These are phyloP conservation scores for Strigamia maritima DNA, from an alignment of 2,888 invertebrate genomes.

Conservation along the genomic window DNA sequence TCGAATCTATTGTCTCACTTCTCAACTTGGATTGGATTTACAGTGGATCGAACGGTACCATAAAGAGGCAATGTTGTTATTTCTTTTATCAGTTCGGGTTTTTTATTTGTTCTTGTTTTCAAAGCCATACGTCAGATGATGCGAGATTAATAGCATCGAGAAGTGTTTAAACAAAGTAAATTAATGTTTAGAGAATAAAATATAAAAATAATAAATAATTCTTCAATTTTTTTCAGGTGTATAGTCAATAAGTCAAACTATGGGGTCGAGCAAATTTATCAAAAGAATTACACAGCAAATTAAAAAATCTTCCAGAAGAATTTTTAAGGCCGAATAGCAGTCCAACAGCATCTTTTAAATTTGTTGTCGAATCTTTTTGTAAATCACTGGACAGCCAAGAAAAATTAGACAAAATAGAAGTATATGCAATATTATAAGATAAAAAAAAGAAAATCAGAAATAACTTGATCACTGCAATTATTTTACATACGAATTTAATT, in stretches of 20 bases:
- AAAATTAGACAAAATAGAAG: slow-evolving; percentile 83
- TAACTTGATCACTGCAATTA: neutral
- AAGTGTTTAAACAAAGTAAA: slow-evolving; percentile 13
- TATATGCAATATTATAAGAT: too few species aligned
- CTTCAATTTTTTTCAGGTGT: slow-evolving; percentile 35
- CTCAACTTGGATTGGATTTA: slow-evolving; percentile 57
- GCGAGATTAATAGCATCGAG: slow-evolving; percentile 67
- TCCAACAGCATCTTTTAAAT: slow-evolving; percentile 70
- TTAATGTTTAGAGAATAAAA: neutral
- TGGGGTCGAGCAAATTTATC: slow-evolving; percentile 67
- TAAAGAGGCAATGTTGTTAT: slow-evolving; percentile 49
- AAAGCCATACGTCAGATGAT: slow-evolving; percentile 74
- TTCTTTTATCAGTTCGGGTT: slow-evolving; percentile 43
- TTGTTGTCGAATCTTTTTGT: slow-evolving; percentile 80
- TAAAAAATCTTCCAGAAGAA: slow-evolving; percentile 61
- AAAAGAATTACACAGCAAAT: slow-evolving; percentile 62
- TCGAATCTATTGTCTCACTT: slow-evolving; percentile 67
- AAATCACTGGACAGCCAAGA: slow-evolving; percentile 75
- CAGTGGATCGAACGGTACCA: slow-evolving; percentile 59
- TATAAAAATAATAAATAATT: neutral
- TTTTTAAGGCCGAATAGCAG: slow-evolving; percentile 59
- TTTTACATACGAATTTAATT: slow-evolving; percentile 65
- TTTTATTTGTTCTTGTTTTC: slow-evolving; percentile 24
- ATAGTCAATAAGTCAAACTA: slow-evolving; percentile 64
- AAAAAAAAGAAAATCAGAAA: neutral